Conservation (phyloP, 2,113 vertebrate genomes). For the Meleagris gallopavo region DNA sequence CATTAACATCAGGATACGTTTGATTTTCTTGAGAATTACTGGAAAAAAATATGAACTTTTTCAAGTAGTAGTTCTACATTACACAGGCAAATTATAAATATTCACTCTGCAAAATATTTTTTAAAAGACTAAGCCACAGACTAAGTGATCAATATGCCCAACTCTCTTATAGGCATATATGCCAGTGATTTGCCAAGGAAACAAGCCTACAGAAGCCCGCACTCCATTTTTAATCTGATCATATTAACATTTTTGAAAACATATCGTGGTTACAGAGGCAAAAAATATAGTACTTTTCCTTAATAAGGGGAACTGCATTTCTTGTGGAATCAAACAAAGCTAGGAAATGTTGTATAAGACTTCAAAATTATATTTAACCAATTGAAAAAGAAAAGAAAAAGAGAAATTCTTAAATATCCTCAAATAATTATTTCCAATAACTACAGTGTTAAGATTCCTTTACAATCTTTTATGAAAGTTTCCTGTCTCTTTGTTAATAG, state of each 20-base stretch:
- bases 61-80: background rate
- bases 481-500: background rate
- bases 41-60: background rate
- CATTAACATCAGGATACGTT: background rate
- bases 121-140: background rate
- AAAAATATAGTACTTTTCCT: background rate
- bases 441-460: background rate
- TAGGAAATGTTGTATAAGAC: background rate
- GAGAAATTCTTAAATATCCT: background rate
- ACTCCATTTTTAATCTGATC: background rate
- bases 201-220: fast-evolving
- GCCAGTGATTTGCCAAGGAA: background rate
- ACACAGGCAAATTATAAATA: background rate
- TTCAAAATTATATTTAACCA: background rate
- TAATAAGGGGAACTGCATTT: background rate
- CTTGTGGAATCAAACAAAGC: background rate
- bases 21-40: background rate
- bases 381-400: background rate
- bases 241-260: background rate
- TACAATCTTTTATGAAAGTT: background rate
- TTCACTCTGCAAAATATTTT: background rate
- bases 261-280: background rate
- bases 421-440: background rate
- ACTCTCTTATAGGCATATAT: background rate
- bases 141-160: background rate